phyloP scores from a whole-genome alignment of 2,797 vertebrate species.

The Betta splendens region DNA sequence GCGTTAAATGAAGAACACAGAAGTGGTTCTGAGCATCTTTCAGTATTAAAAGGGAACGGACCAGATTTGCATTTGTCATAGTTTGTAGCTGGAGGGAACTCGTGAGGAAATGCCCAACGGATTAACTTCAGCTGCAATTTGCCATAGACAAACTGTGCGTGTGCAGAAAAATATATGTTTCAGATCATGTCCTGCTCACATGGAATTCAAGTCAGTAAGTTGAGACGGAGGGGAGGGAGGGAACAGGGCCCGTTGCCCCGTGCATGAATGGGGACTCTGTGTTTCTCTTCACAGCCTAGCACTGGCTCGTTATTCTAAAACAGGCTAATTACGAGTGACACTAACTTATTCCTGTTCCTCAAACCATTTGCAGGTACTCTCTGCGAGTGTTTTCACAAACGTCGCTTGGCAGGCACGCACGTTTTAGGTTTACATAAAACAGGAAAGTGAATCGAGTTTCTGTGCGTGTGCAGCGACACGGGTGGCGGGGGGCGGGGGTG shows the following conservation, averaged over 20 bases:
- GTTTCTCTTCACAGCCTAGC: conserved; percentile 53
- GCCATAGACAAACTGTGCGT: conserved; percentile 41
- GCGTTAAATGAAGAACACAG: conserved; percentile 32
- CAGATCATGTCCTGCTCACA: conserved; percentile 55
- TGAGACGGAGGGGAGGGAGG: conserved; percentile 45
- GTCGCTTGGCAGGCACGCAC: conserved; percentile 62
- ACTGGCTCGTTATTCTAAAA: conserved; percentile 68
- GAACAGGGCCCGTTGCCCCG: conserved; percentile 32
- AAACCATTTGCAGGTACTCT: conserved; percentile 81
- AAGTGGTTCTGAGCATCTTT: conserved; percentile 38
- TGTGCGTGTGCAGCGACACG: conserved; percentile 47
- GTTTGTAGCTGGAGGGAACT: conserved; percentile 49
- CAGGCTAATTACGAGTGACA: conserved; percentile 76
- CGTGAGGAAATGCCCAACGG: conserved; percentile 40
- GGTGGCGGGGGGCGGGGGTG: conserved; percentile 22
- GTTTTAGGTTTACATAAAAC: conserved; percentile 70
- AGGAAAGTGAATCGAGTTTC: conserved; percentile 70
- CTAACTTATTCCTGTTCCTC: conserved; percentile 72
- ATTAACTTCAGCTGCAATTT: conserved; percentile 50
- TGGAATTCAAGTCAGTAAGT: conserved; percentile 57
- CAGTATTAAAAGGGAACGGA: conserved; percentile 43
- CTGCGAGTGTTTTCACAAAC: conserved; percentile 75
- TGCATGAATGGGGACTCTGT: conserved; percentile 77
- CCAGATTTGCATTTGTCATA: conserved; percentile 44
- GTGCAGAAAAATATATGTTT: conserved; percentile 33